phyloP scores from a whole-genome alignment of 2,888 invertebrate species.

The Trichopria drosophilae region DNA sequence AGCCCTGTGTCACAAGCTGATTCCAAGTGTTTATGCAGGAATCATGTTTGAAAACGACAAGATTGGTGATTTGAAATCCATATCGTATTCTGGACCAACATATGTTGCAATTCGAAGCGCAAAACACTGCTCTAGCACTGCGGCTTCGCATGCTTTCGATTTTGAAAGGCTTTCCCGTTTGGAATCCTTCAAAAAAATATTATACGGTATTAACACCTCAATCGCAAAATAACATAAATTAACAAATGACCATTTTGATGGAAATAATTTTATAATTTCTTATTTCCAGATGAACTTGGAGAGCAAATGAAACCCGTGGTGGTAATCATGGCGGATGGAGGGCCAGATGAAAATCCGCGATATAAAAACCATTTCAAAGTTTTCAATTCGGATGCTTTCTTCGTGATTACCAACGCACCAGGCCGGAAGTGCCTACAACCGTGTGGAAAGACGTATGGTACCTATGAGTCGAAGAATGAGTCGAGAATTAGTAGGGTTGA shows the following conservation, averaged over 20 bases:
- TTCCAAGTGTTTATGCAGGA: constrained; percentile 49
- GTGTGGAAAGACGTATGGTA: constrained; percentile 47
- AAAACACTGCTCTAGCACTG: constrained; percentile 43
- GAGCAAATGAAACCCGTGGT: constrained; percentile 41
- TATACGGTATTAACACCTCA: constrained; percentile 24
- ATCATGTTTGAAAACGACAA: constrained; percentile 38
- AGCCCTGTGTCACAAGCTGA: constrained; percentile 45
- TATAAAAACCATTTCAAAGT: constrained; percentile 40
- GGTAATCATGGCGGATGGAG: constrained; percentile 41
- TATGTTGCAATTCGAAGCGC: constrained; percentile 49
- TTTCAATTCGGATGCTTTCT: constrained; percentile 39
- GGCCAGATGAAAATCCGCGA: constrained; percentile 42
- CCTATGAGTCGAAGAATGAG: constrained; percentile 44
- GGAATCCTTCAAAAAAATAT: constrained; percentile 32
- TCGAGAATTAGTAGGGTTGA: constrained; percentile 40
- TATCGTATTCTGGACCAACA: constrained; percentile 54
- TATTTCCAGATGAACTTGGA: too few relatives aligned
- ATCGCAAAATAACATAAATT: too few relatives aligned
- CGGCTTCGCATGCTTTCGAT: constrained; percentile 37
- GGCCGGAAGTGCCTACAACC: constrained; percentile 46
- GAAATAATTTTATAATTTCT: too few relatives aligned
- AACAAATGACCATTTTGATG: too few relatives aligned
- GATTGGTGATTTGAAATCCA: constrained; percentile 47
- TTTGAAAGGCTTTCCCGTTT: constrained; percentile 21
- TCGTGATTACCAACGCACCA: constrained; percentile 42